Evolutionary conservation across 2,797 vertebrate genomes (phyloP), one percentile per base, ranked within the genome.

Genomic region (Bradypus variegatus): DNA sequence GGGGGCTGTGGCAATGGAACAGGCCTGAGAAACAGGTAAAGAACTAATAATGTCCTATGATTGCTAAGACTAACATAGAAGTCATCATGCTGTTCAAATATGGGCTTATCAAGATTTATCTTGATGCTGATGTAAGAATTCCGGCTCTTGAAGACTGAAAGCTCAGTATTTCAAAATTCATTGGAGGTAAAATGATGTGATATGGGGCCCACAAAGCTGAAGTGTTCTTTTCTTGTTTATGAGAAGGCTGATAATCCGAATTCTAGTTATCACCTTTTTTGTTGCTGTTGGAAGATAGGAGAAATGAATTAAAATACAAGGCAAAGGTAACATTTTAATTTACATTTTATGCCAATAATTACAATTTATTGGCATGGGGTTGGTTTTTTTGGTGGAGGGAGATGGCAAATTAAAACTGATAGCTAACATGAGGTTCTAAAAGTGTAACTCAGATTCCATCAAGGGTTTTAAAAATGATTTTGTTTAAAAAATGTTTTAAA

Each of bases 21-120:
- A 9, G 98, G 98, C 96, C 96, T 99, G 97, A 98, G 99, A 94
- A 99, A 98, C 98, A 99, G 99, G 99, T 99, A 97, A 97, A 95
- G 38, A 82, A 89, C 33, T 86, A n/a, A 65, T 95, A 48, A 78
- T 80, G 58, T 72, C 31, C 53, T 73, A 0, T 89, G 38, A 81
- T 90, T 38, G 79, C 60, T 91, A 86, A 89, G 60, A 62, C 21
- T 89, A 62, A 80, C 67, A 60, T 75, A 65, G 75, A 86, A 85
- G 19, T 77, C 23, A 70, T 85, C 23, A 16, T 69, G 48, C 45
- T 94, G 3, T 76, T 92, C 25, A 91, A 25, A 48, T 73, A 41
- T 33, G 84, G 91, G 58, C 48, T 84, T 89, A 79, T 73, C 16
- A 73, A 62, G 27, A 72, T 94, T 79, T 16, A 2, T 91, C 73